Conservation (phyloP, 2,797 vertebrate genomes). For the Psittacula echo region DNA sequence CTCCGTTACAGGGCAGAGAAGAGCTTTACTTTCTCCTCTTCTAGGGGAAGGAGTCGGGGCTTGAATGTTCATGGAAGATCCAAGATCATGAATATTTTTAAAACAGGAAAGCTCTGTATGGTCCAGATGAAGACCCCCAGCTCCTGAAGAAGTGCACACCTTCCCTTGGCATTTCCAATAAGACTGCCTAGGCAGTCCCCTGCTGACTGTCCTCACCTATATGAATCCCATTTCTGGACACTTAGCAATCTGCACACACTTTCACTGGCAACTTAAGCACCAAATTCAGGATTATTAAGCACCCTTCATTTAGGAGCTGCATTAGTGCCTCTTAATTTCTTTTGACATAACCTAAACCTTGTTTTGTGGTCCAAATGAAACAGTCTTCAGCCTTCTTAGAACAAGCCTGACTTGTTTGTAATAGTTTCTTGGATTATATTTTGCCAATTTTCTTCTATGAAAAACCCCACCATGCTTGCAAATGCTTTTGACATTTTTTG, state of each 20-base stretch:
- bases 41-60: not conserved
- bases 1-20: rapidly evolving
- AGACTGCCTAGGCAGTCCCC: not conserved
- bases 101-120: not conserved
- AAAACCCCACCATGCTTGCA: not conserved
- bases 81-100: not conserved
- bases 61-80: rapidly evolving
- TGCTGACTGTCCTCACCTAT: not conserved
- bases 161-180: not conserved
- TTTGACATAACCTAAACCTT: not conserved
- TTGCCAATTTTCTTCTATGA: not conserved
- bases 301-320: not conserved
- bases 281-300: not conserved
- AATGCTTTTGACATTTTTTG: not conserved
- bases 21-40: not conserved
- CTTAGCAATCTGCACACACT: not conserved
- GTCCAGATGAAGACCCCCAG: not conserved
- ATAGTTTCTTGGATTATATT: not conserved
- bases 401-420: not conserved
- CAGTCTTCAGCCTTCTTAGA: not conserved
- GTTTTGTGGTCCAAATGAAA: not conserved
- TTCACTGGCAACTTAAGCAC: not conserved
- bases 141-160: not conserved
- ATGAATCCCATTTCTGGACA: not conserved
- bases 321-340: not conserved